Base-by-base conservation (phyloP, 2,888 invertebrate species). In the Stenodera caucasica region DNA sequence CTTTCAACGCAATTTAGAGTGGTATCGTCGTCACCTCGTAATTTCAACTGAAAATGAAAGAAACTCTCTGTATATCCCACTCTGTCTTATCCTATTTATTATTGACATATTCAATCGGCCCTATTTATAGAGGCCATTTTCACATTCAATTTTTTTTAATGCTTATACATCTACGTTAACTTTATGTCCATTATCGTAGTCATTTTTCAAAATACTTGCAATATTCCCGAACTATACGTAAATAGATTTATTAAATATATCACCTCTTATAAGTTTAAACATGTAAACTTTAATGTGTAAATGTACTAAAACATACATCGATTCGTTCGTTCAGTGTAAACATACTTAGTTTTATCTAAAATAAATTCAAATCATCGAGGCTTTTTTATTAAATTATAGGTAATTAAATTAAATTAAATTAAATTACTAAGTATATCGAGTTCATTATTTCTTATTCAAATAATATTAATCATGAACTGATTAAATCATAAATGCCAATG, bases 211-310 rank as follows among this genome's bases (percentile, higher is more conserved):
- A 72, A 73, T 72, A 70, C 67, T 70, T 65, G 71, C 70, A 72
- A 71, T 70, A 71, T 74, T 74, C 74, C 66, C 61, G 50, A 55
- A 51, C 29, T 50, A 70, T 57, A 65, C 70, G 71, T 74, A 75
- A 75, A 76, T 75, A 75, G 70, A 74, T 72, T 72, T 72, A 64
- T 65, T 72, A 74, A 75, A 69, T 74, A 67, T 56, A 68, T 67
- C 51, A 64, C 63, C 60, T 69, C 69, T 71, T 68, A 69, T 58
- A 60, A 64, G 57, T 57, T 63, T 67, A 66, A 67, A 68, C 60
- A 49, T 58, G 53, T 69, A 70, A 70, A 69, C 66, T 65, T 50
- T 32, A 18, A 32, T 45, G 60, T 60, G 61, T 63, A 60, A 65
- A 62, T 40, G 18, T 40, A 40, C 18, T 40, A 2, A 26, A 26